phyloP scores from a whole-genome alignment of 2,888 invertebrate species.

The Alloplasta piceator region DNA sequence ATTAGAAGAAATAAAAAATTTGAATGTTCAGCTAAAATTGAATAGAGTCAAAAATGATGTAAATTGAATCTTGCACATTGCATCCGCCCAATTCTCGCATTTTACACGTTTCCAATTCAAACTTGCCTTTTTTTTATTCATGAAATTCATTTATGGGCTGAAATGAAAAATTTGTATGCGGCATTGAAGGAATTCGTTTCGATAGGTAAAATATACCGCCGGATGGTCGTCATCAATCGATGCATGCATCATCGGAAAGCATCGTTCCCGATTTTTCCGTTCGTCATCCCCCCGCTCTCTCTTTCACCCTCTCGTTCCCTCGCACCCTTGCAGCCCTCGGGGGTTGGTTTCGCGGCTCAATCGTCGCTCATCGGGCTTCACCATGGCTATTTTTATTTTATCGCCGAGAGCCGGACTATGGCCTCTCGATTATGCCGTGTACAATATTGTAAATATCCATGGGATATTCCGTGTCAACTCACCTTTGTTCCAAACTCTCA shows the following conservation, averaged over 20 bases:
- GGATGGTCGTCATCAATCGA: conserved; percentile 39
- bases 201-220: conserved; percentile 30
- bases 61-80: too few species aligned
- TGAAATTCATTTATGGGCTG: conserved; percentile 30
- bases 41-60: too few species aligned
- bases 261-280: conserved; percentile 19
- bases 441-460: too few species aligned
- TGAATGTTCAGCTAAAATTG: too few species aligned
- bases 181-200: conserved; percentile 36
- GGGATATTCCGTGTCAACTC: too few species aligned
- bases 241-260: conserved; percentile 24
- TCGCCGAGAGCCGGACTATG: conserved; percentile 60
- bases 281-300: conserved; percentile 3
- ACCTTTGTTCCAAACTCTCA: too few species aligned
- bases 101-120: not conserved
- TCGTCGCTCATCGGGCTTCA: conserved; percentile 29
- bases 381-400: conserved; percentile 62
- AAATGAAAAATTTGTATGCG: not conserved
- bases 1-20: too few species aligned
- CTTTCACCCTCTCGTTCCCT: not conserved
- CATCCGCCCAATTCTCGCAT: too few species aligned
- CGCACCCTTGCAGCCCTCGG: not conserved
- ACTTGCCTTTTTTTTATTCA: conserved; percentile 25
- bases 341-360: conserved; percentile 41
- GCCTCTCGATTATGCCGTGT: not conserved